Evolutionary conservation across 2,113 vertebrate genomes (phyloP).

Genomic region (Probosciger aterrimus): DNA sequence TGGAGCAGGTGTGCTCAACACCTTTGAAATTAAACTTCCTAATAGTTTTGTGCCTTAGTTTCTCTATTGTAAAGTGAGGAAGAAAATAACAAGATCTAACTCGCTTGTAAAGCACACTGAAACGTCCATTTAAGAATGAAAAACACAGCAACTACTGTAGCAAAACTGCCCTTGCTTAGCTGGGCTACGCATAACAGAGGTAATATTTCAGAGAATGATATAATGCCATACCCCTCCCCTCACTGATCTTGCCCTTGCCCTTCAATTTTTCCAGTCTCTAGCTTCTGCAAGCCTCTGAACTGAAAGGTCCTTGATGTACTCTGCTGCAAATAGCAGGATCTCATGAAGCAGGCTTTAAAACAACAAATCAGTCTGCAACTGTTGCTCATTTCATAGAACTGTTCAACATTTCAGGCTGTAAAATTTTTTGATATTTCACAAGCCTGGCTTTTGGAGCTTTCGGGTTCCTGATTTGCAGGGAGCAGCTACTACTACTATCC

Average conservation of each 20-base stretch:
- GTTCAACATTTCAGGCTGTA: slow-evolving; percentile 38
- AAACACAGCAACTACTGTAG: neutral
- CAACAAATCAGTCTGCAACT: slow-evolving; percentile 54
- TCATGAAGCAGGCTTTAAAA: slow-evolving; percentile 42
- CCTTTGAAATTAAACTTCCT: neutral
- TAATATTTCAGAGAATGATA: neutral
- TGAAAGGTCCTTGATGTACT: neutral
- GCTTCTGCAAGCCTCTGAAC: slow-evolving; percentile 26
- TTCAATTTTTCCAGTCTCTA: neutral
- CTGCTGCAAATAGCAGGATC: slow-evolving; percentile 3
- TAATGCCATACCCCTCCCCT: neutral
- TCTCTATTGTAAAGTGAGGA: neutral
- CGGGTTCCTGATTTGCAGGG: slow-evolving; percentile 58
- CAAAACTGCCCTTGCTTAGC: neutral
- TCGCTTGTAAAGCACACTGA: neutral
- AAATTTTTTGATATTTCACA: slow-evolving; percentile 56
- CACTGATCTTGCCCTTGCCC: neutral
- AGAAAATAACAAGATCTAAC: neutral
- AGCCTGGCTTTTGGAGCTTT: slow-evolving; percentile 49
- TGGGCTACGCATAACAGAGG: neutral
- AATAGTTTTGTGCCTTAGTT: neutral
- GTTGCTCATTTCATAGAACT: slow-evolving; percentile 51
- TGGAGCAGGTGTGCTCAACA: neutral
- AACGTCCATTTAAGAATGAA: neutral
- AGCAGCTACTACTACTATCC: slow-evolving; percentile 32